phyloP scores from a whole-genome alignment of 2,113 vertebrate species.

The Hypomesus transpacificus region DNA sequence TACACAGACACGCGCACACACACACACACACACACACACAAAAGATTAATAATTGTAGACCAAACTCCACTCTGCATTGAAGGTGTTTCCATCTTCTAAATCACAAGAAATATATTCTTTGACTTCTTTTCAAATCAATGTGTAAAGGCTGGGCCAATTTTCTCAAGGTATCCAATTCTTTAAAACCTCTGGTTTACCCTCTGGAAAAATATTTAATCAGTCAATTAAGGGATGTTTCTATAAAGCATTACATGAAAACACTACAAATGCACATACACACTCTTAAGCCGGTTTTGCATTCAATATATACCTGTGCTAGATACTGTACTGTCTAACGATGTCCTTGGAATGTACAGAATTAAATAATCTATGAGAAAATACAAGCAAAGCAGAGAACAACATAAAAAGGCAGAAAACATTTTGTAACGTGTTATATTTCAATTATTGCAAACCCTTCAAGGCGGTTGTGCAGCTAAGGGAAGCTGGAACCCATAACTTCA shows the following conservation, averaged over 20 bases:
- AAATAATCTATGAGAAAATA: no score
- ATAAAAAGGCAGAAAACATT: no score
- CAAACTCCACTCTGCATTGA: no score
- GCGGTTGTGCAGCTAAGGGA: no score
- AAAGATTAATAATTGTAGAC: not conserved
- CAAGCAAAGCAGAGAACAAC: no score
- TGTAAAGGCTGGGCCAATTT: slow-evolving; percentile 25
- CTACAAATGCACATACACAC: not conserved
- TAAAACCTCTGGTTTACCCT: slow-evolving; percentile 12
- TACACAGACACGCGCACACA: not conserved
- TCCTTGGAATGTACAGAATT: no score
- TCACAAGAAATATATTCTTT: slow-evolving; percentile 50
- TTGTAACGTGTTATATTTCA: no score
- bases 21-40: not conserved
- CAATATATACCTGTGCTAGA: not conserved
- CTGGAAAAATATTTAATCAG: slow-evolving; percentile 22
- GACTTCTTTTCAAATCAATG: slow-evolving; percentile 35
- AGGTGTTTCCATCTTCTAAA: slow-evolving; percentile 29
- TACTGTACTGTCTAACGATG: not conserved
- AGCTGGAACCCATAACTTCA: no score
- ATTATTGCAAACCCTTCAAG: no score
- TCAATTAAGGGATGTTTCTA: not conserved
- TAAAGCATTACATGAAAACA: slow-evolving; percentile 2
- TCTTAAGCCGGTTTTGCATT: not conserved
- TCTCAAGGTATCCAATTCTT: slow-evolving; percentile 12